These are phyloP conservation scores for Malacoraja senta DNA, from an alignment of 2,797 vertebrate species.

Conservation along the genomic window DNA sequence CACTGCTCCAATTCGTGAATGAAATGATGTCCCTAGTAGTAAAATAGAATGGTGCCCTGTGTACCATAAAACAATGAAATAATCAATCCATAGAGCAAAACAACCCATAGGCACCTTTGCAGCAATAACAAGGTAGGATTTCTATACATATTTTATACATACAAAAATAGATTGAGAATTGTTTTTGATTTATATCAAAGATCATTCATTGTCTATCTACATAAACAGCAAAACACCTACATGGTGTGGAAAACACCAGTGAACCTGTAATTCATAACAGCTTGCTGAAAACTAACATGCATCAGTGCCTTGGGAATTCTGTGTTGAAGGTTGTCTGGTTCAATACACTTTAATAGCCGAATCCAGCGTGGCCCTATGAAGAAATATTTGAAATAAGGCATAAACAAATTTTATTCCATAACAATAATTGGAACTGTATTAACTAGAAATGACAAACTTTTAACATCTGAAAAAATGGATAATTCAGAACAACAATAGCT, in stretches of 20 bases:
- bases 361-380: conserved; percentile 17
- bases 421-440: neutral
- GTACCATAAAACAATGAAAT: neutral
- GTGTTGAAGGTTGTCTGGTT: too few relatives aligned
- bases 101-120: neutral
- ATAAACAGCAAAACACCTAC: neutral
- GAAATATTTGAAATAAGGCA: conserved; percentile 8
- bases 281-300: neutral
- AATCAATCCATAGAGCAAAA: neutral
- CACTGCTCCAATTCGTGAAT: neutral
- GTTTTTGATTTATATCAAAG: neutral
- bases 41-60: too few relatives aligned
- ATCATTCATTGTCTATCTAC: neutral
- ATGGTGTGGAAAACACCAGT: neutral
- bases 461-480: neutral
- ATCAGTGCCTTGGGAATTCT: neutral
- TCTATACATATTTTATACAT: neutral
- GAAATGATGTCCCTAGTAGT: neutral
- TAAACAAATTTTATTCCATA: neutral
- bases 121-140: neutral
- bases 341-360: neutral
- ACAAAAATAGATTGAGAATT: conserved; percentile 9
- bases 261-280: neutral
- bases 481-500: too few relatives aligned
- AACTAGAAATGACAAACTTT: neutral